These are phyloP conservation scores for Agonum fuliginosum DNA, from an alignment of 2,888 invertebrate species.

Conservation along the genomic window DNA sequence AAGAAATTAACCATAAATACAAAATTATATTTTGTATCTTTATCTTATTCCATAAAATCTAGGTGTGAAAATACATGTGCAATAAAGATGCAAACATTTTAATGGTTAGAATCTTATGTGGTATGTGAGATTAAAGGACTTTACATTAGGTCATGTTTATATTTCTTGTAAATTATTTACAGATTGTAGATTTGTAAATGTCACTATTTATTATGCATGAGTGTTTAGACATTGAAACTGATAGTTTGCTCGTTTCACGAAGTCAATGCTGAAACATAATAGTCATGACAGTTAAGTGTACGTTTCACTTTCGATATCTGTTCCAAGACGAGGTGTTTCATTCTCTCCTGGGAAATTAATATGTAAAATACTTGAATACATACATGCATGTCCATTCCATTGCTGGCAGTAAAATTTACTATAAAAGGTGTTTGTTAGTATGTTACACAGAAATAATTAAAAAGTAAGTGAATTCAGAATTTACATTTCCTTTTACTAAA, in stretches of 20 bases:
- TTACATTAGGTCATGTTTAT: too few species aligned
- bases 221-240: slow-evolving; percentile 34
- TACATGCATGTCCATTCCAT: slow-evolving; percentile 21
- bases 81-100: too few species aligned
- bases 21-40: too few species aligned
- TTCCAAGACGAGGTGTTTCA: slow-evolving; percentile 30
- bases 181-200: slow-evolving; percentile 34
- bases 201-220: slow-evolving; percentile 34
- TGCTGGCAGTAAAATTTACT: slow-evolving; percentile 28
- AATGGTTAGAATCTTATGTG: too few species aligned
- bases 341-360: slow-evolving; percentile 45
- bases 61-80: too few species aligned
- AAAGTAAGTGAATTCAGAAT: background rate
- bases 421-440: slow-evolving; percentile 26
- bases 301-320: slow-evolving; percentile 44
- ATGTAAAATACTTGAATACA: slow-evolving; percentile 39
- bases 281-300: slow-evolving; percentile 45
- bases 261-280: slow-evolving; percentile 36
- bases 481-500: background rate
- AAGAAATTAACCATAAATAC: too few species aligned
- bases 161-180: background rate
- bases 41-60: too few species aligned
- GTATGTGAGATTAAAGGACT: too few species aligned
- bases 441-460: slow-evolving; percentile 33
- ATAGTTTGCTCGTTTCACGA: slow-evolving; percentile 37